Percentiles rank a stretch among this genome's conserved stretches.
Evolutionary conservation across 2,888 invertebrate species (phyloP).

Genomic region (Drosophila setosimentum): DNA sequence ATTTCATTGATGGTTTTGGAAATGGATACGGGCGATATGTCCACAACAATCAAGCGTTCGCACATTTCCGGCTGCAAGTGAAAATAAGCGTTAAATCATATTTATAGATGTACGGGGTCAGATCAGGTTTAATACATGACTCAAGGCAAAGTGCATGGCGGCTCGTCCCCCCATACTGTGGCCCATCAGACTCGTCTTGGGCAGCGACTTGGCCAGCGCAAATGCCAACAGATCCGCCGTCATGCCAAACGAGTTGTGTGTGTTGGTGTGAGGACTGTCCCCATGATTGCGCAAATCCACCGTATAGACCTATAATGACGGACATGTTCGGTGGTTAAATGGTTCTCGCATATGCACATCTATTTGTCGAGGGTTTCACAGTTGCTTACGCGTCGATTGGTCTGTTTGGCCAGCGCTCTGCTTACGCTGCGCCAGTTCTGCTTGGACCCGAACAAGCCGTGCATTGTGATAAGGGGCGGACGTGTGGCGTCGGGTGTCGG

Average conservation of each 20-base stretch:
- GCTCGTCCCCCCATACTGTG: constrained; percentile 99
- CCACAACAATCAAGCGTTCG: constrained; percentile 89
- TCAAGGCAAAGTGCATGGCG: constrained; percentile 93
- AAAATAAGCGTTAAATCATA: background rate
- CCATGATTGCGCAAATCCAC: constrained; percentile 98
- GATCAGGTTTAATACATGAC: constrained; percentile 86
- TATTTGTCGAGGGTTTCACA: background rate
- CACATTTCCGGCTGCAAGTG: constrained; percentile 87
- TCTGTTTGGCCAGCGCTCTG: constrained; percentile 87
- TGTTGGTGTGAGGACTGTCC: constrained; percentile 92
- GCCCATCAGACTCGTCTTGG: constrained; percentile 89
- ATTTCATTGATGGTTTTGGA: constrained; percentile 88
- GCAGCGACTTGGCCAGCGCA: constrained; percentile 84
- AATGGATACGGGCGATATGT: constrained; percentile 89
- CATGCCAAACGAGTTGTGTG: constrained; percentile 91
- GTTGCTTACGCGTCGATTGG: constrained; percentile 87
- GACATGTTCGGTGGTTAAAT: background rate
- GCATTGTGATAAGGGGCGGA: constrained; percentile 92
- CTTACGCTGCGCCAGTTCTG: constrained; percentile 94
- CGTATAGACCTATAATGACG: constrained; percentile 82
- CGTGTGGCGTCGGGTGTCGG: constrained; percentile 76
- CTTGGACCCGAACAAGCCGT: constrained; percentile 95
- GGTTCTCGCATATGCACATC: background rate
- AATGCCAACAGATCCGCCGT: constrained; percentile 90
- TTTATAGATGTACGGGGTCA: background rate